These are phyloP conservation scores for Athetis lepigone DNA, from an alignment of 2,888 invertebrate species.

Conservation along the genomic window DNA sequence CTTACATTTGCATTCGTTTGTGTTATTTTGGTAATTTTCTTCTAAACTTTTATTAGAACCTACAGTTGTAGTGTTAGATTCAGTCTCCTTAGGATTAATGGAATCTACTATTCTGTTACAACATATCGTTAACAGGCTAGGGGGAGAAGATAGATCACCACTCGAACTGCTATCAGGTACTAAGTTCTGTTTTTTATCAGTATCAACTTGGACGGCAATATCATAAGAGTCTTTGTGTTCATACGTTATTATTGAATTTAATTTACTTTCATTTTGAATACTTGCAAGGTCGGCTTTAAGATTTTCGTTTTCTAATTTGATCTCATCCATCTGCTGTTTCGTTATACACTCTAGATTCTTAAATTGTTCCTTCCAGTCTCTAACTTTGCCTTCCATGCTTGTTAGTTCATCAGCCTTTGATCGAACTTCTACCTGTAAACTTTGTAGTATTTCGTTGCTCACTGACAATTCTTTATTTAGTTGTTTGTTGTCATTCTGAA, in stretches of 20 bases:
- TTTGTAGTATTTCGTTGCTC: constrained; percentile 69
- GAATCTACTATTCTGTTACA: constrained; percentile 76
- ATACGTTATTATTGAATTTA: constrained; percentile 22
- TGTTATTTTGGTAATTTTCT: constrained; percentile 44
- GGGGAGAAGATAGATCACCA: constrained; percentile 70
- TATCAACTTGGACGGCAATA: constrained; percentile 29
- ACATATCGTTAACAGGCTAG: constrained; percentile 80
- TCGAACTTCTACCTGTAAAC: constrained; percentile 72
- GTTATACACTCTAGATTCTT: constrained; percentile 66
- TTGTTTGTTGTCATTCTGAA: constrained; percentile 64
- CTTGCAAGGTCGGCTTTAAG: constrained; percentile 65
- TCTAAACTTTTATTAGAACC: constrained; percentile 60
- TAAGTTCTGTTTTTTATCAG: constrained; percentile 8
- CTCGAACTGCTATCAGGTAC: constrained; percentile 31
- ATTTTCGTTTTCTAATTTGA: constrained; percentile 73
- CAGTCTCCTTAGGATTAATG: constrained; percentile 70
- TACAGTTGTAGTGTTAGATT: constrained; percentile 61
- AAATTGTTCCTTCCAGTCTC: constrained; percentile 75
- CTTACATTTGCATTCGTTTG: constrained; percentile 66
- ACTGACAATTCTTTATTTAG: constrained; percentile 67
- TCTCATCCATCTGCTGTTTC: constrained; percentile 72
- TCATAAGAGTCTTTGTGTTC: constrained; percentile 42
- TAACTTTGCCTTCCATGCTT: constrained; percentile 72
- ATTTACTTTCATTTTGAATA: constrained; percentile 38
- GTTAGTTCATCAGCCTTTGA: constrained; percentile 74